Evolutionary conservation across 2,797 vertebrate species (phyloP), one percentile per base, ranked within the genome.

Genomic region (Presbytis comata): DNA sequence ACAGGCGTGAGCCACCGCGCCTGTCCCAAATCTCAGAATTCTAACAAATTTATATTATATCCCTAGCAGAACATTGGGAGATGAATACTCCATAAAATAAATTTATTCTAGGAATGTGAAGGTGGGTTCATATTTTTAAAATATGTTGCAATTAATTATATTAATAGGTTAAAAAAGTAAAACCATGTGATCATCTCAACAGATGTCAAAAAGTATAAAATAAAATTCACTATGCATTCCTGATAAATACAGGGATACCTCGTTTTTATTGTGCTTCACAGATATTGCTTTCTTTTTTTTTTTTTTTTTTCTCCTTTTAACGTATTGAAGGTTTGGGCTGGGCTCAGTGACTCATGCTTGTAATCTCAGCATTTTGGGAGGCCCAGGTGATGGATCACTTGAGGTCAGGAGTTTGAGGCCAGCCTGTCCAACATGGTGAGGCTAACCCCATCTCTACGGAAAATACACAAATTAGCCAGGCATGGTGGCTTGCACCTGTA

Each of bases 141-240:
- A 74, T 36, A 46, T 83, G 30, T 59, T 92, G 70, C 33, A 89
- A 93, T 94, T 83, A 90, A 81, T 83, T 75, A 78, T 46, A 72
- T 36, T 83, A 53, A 36, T 39, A 44, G 41, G 48, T 33, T 33
- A 53, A 94, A 93, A 94, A 83, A 88, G 48, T 76, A 61, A 91
- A 87, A 84, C 12, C 74, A 80, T 30, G 39, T 75, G 46, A 55
- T 57, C 39, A 85, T 84, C 41, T 75, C 12, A 67, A 81, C 57
- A 89, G 41, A 75, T 53, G 55, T 61, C 59, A 55, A 93, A 72
- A 53, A 12, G 2, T 59, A 87, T 41, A 41, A 41, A 41, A 86
- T 81, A 85, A 96, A 95, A 76, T 85, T 97, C 64, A 39, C 39
- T 90, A 5, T 61, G 46, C 36, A 83, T 94, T 94, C 85, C 50